phyloP scores from a whole-genome alignment of 2,113 vertebrate species.

The Malurus melanocephalus region DNA sequence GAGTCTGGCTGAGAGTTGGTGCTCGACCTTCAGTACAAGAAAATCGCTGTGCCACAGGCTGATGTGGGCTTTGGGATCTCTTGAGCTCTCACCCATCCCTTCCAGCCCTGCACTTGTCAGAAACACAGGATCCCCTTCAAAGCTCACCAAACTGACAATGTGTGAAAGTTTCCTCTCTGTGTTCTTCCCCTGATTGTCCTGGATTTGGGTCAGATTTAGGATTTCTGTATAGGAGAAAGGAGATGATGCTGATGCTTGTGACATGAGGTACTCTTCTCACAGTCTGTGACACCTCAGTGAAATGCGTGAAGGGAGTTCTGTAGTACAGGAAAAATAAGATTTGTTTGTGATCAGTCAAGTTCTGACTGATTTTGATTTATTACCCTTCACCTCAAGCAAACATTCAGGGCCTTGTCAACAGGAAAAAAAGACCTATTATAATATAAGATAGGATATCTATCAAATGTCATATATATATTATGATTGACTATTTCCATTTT shows the following conservation, averaged over 20 bases:
- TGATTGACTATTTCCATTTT: not conserved
- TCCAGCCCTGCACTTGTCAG: not conserved
- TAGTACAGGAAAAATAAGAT: not conserved
- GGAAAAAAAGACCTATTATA: not conserved
- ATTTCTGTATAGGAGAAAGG: not conserved
- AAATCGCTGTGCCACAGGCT: not conserved
- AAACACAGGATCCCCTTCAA: not conserved
- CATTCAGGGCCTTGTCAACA: not conserved
- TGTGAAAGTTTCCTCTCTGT: not conserved
- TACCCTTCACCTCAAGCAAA: not conserved
- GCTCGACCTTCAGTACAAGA: not conserved
- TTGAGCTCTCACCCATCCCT: not conserved
- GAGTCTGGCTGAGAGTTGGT: not conserved
- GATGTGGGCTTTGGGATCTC: not conserved
- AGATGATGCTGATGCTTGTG: not conserved
- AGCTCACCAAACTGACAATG: not conserved
- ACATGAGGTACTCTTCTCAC: fast-evolving
- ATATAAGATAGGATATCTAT: not conserved
- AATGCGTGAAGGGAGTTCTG: not conserved
- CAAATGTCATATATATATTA: not conserved
- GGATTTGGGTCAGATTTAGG: not conserved
- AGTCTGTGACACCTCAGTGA: fast-evolving
- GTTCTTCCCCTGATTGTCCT: not conserved
- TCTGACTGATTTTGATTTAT: not conserved
- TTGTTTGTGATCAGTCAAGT: not conserved